These are phyloP conservation scores for Papilio protenor DNA, from an alignment of 2,888 invertebrate genomes.

Conservation along the genomic window DNA sequence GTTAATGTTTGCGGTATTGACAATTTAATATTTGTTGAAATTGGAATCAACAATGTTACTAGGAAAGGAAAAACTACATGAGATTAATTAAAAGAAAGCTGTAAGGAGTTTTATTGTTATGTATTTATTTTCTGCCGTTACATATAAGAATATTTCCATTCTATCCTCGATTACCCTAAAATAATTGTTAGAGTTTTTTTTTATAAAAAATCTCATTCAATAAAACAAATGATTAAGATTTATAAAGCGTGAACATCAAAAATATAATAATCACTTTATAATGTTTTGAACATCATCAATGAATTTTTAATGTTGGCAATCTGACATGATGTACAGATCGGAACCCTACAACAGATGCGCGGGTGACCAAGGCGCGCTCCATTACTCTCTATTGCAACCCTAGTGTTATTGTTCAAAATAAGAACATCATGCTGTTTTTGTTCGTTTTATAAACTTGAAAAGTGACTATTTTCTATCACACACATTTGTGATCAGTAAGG, in stretches of 20 bases:
- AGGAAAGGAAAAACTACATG: background rate
- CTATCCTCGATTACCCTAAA: background rate
- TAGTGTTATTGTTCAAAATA: conserved; percentile 45
- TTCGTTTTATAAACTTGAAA: background rate
- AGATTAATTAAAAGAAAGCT: background rate
- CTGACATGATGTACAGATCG: conserved; percentile 55
- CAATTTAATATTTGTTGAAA: conserved; percentile 10
- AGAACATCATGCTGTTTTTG: conserved; percentile 18
- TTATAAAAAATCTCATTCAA: background rate
- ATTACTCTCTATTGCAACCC: conserved; percentile 61
- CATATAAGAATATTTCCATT: background rate
- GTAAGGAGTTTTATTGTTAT: background rate
- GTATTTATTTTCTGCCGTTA: background rate
- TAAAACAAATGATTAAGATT: background rate
- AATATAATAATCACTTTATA: conserved; percentile 1
- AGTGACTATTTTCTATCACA: background rate
- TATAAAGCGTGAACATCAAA: conserved; percentile 6
- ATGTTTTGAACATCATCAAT: conserved; percentile 45
- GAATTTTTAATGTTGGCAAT: conserved; percentile 56
- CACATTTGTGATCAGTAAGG: background rate
- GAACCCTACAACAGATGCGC: conserved; percentile 66
- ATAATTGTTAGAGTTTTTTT: background rate
- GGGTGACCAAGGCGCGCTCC: conserved; percentile 65
- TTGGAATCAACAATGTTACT: conserved; percentile 38
- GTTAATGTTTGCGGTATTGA: conserved; percentile 30